Conservation (phyloP, 2,797 vertebrate genomes). For the Molossus alvarezi region DNA sequence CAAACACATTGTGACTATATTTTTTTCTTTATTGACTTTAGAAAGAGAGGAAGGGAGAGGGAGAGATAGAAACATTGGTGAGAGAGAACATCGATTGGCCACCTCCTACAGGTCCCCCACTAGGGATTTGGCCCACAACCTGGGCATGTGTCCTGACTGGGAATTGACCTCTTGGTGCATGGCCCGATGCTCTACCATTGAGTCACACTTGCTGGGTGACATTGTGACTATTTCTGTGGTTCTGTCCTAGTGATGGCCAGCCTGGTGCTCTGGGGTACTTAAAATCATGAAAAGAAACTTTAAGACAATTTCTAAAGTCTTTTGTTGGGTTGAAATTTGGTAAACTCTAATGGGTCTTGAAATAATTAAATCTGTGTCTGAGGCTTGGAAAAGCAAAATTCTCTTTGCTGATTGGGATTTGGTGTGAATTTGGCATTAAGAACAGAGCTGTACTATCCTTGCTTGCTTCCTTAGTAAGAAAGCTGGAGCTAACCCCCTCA, state of each 20-base stretch:
- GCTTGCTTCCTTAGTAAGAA: conserved; percentile 37
- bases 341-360: conserved; percentile 7
- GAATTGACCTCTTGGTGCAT: too few relatives aligned
- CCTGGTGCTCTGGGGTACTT: not conserved
- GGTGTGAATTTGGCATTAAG: not conserved
- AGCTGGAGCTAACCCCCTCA: not conserved
- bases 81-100: too few relatives aligned
- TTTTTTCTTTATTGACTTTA: too few relatives aligned
- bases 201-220: not conserved
- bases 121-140: too few relatives aligned
- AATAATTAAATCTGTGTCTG: conserved; percentile 13
- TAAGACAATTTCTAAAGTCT: not conserved
- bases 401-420: not conserved
- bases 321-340: not conserved
- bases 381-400: conserved; percentile 45
- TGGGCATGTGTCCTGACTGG: too few relatives aligned
- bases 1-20: not conserved
- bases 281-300: not conserved
- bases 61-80: too few relatives aligned
- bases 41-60: too few relatives aligned
- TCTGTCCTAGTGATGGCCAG: not conserved
- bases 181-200: too few relatives aligned
- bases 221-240: not conserved
- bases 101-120: too few relatives aligned
- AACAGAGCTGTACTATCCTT: not conserved